Evolutionary conservation across 2,888 invertebrate genomes (phyloP), one percentile per base, ranked within the genome.

Genomic region (Erynnis tages): DNA sequence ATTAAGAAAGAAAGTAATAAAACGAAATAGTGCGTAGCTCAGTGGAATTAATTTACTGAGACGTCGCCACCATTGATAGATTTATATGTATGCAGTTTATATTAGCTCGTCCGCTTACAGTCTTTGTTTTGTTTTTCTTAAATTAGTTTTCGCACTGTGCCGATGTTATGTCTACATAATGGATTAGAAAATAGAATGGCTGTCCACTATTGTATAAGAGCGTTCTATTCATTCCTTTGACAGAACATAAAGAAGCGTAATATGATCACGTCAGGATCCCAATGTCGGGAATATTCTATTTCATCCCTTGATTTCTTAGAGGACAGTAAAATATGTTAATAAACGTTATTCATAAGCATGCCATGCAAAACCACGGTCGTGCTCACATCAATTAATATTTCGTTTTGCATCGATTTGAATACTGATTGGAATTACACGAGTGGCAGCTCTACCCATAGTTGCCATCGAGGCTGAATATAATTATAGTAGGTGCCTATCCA

Each of bases 391-490:
- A 82, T 82, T 80, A 79, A 82, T 83, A 79, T 79, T 77, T 79
- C 73, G 76, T 80, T 83, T 80, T 79, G 79, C 81, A 81, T 81
- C 73, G 78, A 83, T 83, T 82, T 83, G 79, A 82, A 82, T 81
- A 79, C 73, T 80, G 81, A 84, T 82, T 81, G 77, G 77, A 76
- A 77, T 79, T 79, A 79, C 73, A 71, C 71, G 68, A 52, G 35
- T 29, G 37, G 29, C 37, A 50, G 34, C 34, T n/a, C n/a, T 43
- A 52, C 37, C 40, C 19, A 43, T 30, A 30, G 49, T 34, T 48
- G 45, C 37, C 38, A 52, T 37, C 21, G 29, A 44, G 35, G 41
- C 43, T 37, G 16, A 34, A 29, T 44, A 43, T 17, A 29, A 10
- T n/a, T n/a, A n/a, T n/a, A n/a, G n/a, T n/a, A n/a, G n/a, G n/a